Percentiles rank a stretch among this genome's conserved stretches.
Evolutionary conservation across 2,797 vertebrate species (phyloP).

Genomic region (Pogoniulus pusillus): DNA sequence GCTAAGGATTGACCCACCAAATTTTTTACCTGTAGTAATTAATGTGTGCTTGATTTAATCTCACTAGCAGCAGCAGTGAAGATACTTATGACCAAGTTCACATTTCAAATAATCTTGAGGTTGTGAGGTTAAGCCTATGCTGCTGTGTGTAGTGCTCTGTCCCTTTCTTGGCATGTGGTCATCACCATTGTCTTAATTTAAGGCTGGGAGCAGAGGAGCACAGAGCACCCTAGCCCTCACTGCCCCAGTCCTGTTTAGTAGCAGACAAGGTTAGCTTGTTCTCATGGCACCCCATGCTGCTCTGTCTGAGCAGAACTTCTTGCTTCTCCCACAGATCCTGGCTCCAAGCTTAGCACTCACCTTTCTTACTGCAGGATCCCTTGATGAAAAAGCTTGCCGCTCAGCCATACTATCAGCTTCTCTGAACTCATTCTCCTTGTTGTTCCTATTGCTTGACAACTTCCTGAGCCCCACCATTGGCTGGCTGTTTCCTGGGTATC

Average conservation of each 20-base stretch:
- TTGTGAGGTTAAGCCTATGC: background rate
- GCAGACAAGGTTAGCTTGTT: background rate
- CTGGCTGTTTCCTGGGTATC: constrained; percentile 40
- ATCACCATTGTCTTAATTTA: background rate
- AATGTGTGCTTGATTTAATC: background rate
- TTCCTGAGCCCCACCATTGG: constrained; percentile 67
- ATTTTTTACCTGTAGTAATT: background rate
- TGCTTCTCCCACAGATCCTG: background rate
- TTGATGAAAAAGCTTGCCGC: constrained; percentile 60
- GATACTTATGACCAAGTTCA: background rate
- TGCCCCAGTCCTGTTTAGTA: background rate
- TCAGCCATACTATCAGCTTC: constrained; percentile 70
- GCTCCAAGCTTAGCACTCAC: constrained; percentile 29
- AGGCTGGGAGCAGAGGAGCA: background rate
- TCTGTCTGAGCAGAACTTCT: background rate
- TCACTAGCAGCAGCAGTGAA: background rate
- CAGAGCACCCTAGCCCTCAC: background rate
- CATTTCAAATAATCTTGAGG: background rate
- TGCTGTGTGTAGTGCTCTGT: background rate
- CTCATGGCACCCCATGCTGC: background rate
- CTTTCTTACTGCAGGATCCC: constrained; percentile 58
- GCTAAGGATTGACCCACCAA: background rate
- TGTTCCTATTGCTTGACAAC: constrained; percentile 76
- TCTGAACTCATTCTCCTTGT: constrained; percentile 76
- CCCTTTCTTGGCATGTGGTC: background rate